Conservation (phyloP, 2,113 vertebrate genomes). For the Cinclus cinclus region DNA sequence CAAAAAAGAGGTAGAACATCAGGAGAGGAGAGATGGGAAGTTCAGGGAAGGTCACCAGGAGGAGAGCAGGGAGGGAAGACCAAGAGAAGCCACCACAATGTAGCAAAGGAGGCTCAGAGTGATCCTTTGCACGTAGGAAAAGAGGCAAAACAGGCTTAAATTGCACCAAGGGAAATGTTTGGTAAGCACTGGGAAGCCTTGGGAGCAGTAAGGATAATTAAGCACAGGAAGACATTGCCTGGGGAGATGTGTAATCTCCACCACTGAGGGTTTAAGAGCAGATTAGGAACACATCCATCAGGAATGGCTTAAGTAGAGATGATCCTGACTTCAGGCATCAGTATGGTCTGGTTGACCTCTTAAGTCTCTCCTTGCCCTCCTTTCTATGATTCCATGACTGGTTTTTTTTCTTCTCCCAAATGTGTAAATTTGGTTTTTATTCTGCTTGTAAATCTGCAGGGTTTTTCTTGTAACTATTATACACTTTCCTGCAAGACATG, state of each 20-base stretch:
- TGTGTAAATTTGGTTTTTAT: background rate
- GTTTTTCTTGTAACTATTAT: background rate
- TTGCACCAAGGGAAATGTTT: background rate
- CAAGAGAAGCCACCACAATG: rapidly evolving
- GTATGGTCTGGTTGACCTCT: slow-evolving; percentile 36
- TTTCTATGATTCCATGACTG: slow-evolving; percentile 13
- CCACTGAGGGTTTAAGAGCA: slow-evolving; percentile 23
- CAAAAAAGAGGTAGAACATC: background rate
- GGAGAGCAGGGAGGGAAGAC: background rate
- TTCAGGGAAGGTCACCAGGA: background rate
- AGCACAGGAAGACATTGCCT: slow-evolving; percentile 9
- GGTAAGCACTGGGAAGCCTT: background rate
- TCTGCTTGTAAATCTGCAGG: slow-evolving; percentile 7
- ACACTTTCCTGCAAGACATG: background rate
- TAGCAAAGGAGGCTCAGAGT: background rate
- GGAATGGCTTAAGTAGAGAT: slow-evolving; percentile 34
- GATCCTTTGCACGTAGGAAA: background rate
- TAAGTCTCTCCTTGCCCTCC: slow-evolving; percentile 32
- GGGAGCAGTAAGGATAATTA: slow-evolving; percentile 41
- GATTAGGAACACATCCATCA: slow-evolving; percentile 53
- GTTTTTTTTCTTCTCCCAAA: rapidly evolving
- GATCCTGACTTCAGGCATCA: slow-evolving; percentile 55
- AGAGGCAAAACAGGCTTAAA: slow-evolving; percentile 20
- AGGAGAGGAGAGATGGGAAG: background rate
- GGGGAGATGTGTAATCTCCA: slow-evolving; percentile 56